Base-by-base conservation (phyloP, 1,140 invertebrate genomes). In the Oreohelix idahoensis region DNA sequence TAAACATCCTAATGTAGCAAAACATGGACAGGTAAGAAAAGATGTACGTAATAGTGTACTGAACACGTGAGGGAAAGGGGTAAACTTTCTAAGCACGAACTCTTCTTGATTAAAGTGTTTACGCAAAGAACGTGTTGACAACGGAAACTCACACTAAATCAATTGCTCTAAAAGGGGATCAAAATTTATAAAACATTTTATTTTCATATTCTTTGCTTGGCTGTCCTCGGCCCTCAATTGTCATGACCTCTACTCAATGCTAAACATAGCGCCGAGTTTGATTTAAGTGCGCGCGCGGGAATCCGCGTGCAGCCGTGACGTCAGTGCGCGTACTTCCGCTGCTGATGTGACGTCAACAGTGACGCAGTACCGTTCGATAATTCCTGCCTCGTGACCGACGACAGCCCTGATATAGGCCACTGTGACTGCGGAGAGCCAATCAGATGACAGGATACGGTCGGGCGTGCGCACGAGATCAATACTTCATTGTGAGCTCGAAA, bases 401-500 rank as follows among this genome's bases (percentile, higher is more conserved):
- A 38, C 74, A 66, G 26, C 45, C 26, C 38, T 32, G 32, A 76
- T 76, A 39, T 76, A 76, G 74, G 74, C 74, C 74, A 73, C n/a
- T 73, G 71, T 73, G n/a, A 39, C 36, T 73, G 36, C 8, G 10
- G 36, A 23, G 36, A 73, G n/a, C 71, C 71, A 76, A 76, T 76
- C 45, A 36, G 45, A 23, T 51, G 38, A 32, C 42, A 76, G 45
- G 42, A 49, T 49, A 73, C 45, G 32, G n/a, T 38, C 74, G 42
- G 32, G 74, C 74, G 74, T 76, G 74, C 45, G 74, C 42, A 32
- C 8, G 42, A 76, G 45, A 76, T 76, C 74, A 29, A 76, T 76
- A 76, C 20, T 76, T 76, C 74, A 76, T 76, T 76, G 74, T 76
- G 45, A 76, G 42, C 74, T 76, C 8, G 2, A 76, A 76, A 39